A percentile compares a stretch with the other conserved stretches of the same genome.
phyloP scores from a whole-genome alignment of 2,797 vertebrate genomes.

The Bradypodion pumilum region DNA sequence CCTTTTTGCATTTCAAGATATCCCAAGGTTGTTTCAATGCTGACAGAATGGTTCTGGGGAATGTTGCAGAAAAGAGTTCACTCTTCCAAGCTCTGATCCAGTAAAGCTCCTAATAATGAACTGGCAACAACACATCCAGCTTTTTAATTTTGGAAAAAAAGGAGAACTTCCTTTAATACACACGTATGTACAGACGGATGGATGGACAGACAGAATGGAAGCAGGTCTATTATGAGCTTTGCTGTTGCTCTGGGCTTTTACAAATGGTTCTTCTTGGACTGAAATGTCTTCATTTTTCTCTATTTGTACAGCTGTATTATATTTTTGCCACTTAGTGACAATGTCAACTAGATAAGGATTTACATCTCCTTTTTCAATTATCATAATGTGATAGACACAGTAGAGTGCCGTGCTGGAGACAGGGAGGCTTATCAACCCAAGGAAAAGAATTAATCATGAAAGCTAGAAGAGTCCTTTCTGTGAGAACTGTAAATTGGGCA shows the following conservation, averaged over 20 bases:
- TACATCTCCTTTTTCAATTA: conserved; percentile 59
- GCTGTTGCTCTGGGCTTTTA: not conserved
- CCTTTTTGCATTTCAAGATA: too few species aligned
- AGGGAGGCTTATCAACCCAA: conserved; percentile 40
- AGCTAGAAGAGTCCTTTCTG: conserved; percentile 54
- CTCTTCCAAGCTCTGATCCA: too few species aligned
- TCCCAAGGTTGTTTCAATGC: too few species aligned
- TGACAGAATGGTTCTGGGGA: too few species aligned
- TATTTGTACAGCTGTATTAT: not conserved
- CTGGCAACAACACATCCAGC: not conserved
- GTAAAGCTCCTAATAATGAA: not conserved
- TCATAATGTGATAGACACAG: conserved; percentile 46
- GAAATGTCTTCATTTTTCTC: not conserved
- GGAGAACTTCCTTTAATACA: not conserved
- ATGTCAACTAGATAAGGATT: conserved; percentile 61
- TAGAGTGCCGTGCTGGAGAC: conserved; percentile 52
- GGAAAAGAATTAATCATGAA: conserved; percentile 66
- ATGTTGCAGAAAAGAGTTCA: too few species aligned
- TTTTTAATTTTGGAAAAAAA: not conserved
- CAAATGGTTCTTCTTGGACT: not conserved
- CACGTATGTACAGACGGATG: too few species aligned
- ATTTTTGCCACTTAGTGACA: conserved; percentile 28
- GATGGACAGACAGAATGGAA: too few species aligned
- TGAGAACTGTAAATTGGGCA: conserved; percentile 61
- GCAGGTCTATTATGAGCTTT: not conserved